Base-by-base conservation (phyloP, 2,888 invertebrate genomes). In the Esperia sulphurella region DNA sequence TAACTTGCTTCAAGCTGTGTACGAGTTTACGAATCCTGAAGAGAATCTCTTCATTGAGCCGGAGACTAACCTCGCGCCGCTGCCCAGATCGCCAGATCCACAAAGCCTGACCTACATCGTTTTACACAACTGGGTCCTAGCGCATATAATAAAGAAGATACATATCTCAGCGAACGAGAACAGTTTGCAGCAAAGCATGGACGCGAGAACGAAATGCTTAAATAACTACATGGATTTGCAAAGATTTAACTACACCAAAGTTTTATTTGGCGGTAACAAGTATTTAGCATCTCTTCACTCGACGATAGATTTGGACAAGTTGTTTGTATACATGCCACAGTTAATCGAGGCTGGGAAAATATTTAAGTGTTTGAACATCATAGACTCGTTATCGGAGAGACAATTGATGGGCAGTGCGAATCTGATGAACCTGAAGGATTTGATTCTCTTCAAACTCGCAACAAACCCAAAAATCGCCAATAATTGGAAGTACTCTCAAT, bases 71-170 rank as follows among this genome's bases (percentile, higher is more conserved):
- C 82, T 89, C 46, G 87, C 89, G 6, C 86, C 88, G 0, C 49
- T 88, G 13, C 81, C 82, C 1, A 75, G 79, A 0, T 65, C 83
- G 13, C 91, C 93, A 0, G 91, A 88, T 45, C 80, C 87, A 1
- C 91, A 89, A 50, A 88, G 92, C 45, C 79, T 93, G 14, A 91
- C 90, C 2, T 94, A 94, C 62, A 85, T 94, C 1, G 91, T 92
- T 46, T 83, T 91, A 41, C 91, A 93, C 55, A 94, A 94, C 62
- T 94, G 94, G 93, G 83, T 94, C 0, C 68, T 94, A 40, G 93
- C 93, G 0, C 92, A 93, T 64, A 88, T 94, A n/a, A 88, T 94
- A 28, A 92, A 91, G 61, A 91, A 92, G 67, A 91, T 94, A 54
- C 91, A 93, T 59, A 87, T 90, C 0, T 83, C 92, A 6, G 80